Conservation (phyloP, 2,113 vertebrate species). For the Mirza zaza region DNA sequence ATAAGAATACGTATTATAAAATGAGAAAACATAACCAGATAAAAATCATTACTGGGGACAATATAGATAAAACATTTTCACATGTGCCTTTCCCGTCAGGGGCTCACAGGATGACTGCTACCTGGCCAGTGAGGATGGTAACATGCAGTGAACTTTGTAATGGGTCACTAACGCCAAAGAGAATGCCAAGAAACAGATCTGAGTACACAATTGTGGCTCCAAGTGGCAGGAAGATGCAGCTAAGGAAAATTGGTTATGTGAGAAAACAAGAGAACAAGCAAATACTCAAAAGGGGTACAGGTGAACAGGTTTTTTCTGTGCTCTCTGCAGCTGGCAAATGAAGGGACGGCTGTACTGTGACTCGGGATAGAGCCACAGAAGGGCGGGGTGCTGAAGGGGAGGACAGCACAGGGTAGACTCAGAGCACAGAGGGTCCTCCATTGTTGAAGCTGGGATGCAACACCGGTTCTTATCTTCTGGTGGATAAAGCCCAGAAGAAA, state of each 20-base stretch:
- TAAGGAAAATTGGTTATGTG: background rate
- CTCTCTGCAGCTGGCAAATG: background rate
- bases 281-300: background rate
- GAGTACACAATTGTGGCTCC: background rate
- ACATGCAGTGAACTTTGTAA: background rate
- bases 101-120: background rate
- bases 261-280: background rate
- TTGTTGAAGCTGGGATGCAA: background rate
- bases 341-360: background rate
- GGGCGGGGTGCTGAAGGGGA: rapidly evolving
- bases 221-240: background rate
- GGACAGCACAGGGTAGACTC: rapidly evolving
- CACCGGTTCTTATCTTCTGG: background rate
- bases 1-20: background rate
- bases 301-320: background rate
- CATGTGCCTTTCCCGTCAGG: background rate
- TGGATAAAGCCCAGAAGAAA: background rate
- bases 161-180: background rate
- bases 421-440: background rate
- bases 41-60: background rate
- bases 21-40: background rate
- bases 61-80: background rate
- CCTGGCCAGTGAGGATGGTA: background rate
- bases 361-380: too few species aligned
- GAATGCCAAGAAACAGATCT: background rate